Evolutionary conservation across 2,797 vertebrate species (phyloP).

Genomic region (Hybognathus amarus): DNA sequence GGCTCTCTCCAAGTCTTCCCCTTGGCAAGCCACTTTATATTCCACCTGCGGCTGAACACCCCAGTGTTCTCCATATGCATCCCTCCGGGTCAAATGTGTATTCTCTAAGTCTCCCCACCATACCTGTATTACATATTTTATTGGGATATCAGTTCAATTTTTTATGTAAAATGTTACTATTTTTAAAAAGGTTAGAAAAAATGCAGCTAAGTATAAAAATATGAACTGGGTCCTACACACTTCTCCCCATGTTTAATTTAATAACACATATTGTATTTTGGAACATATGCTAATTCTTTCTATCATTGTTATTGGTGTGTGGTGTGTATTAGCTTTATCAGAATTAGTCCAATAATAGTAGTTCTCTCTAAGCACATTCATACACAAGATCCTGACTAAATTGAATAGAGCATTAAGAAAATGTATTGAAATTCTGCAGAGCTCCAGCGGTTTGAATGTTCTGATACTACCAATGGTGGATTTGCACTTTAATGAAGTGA

Average conservation of each 20-base stretch:
- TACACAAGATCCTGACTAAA: constrained; percentile 12
- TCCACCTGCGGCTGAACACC: too few species aligned
- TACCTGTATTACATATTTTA: too few species aligned
- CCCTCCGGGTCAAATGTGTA: too few species aligned
- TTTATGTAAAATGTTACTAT: neutral
- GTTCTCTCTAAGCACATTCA: constrained; percentile 23
- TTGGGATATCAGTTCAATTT: too few species aligned
- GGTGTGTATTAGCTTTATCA: neutral
- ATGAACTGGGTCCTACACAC: neutral
- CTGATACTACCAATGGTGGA: constrained; percentile 31
- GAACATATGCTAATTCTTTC: neutral
- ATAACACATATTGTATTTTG: neutral
- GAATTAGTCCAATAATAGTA: too few species aligned
- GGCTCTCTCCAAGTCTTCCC: too few species aligned
- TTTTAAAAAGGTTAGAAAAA: too few species aligned
- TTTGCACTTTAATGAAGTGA: constrained; percentile 57
- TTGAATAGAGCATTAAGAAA: constrained; percentile 26
- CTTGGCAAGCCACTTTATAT: too few species aligned
- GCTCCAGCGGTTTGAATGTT: constrained; percentile 3
- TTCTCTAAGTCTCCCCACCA: too few species aligned
- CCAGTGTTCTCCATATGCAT: too few species aligned
- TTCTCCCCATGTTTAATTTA: neutral
- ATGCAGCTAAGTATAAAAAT: neutral
- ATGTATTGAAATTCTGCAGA: constrained; percentile 13
- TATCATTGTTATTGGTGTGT: constrained; percentile 7